A percentile compares a stretch with the other conserved stretches of the same genome.
Conservation (phyloP, 1,140 invertebrate species). For the Microplitis mediator region DNA sequence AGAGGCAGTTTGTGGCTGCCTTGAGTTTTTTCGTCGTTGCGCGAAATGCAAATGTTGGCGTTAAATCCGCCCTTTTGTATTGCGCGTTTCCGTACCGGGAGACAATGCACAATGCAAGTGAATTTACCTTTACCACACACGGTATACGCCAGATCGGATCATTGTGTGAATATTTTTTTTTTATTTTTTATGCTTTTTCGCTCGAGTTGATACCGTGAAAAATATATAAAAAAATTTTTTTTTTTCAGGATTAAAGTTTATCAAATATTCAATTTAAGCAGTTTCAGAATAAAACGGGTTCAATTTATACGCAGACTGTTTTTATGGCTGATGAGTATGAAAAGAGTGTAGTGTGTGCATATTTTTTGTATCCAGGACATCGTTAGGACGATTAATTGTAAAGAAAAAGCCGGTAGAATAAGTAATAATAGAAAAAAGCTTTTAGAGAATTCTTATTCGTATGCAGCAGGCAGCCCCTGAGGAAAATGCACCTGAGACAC, state of each 20-base stretch:
- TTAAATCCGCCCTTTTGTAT: constrained; percentile 37
- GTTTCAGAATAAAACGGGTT: no score
- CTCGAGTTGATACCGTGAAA: no score
- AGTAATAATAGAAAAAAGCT: no score
- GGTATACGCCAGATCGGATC: constrained; percentile 22
- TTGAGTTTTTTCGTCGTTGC: background rate
- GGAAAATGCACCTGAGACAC: constrained; percentile 17
- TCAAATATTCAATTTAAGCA: no score
- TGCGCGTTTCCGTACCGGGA: constrained; percentile 31
- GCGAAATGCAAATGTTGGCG: constrained; percentile 33
- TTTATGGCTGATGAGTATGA: no score
- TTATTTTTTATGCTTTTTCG: background rate
- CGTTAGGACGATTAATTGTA: no score
- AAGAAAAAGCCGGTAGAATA: no score
- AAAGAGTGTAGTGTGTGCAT: no score
- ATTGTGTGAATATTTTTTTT: constrained; percentile 13
- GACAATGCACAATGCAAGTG: constrained; percentile 35
- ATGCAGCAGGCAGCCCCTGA: background rate
- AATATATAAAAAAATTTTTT: no score
- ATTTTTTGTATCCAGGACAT: no score
- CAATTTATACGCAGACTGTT: no score
- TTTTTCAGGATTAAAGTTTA: no score
- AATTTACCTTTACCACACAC: background rate
- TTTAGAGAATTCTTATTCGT: background rate
- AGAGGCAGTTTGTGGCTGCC: background rate